phyloP scores from a whole-genome alignment of 2,113 vertebrate genomes.

The Gallinago jamesoni region DNA sequence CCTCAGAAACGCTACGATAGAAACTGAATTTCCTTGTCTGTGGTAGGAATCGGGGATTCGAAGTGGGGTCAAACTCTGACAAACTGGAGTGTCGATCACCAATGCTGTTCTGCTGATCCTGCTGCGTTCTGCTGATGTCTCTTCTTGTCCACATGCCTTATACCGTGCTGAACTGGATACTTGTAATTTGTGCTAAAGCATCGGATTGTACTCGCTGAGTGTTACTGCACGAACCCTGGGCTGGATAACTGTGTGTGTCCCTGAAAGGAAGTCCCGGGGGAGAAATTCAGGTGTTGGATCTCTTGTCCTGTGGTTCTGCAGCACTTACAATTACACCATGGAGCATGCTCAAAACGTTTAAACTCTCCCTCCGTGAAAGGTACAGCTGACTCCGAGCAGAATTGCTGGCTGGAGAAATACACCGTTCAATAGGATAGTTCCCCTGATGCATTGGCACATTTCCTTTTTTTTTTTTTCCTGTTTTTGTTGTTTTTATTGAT shows the following conservation, averaged over 20 bases:
- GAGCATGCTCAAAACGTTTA: neutral
- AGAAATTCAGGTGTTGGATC: neutral
- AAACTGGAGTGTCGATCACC: constrained; percentile 4
- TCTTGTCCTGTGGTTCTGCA: constrained; percentile 26
- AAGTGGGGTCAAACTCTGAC: constrained; percentile 20
- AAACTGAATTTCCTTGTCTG: neutral
- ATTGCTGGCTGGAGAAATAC: neutral
- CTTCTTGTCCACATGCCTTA: constrained; percentile 65
- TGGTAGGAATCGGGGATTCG: neutral
- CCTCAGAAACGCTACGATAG: neutral
- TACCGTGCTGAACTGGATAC: constrained; percentile 8
- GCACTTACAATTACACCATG: neutral
- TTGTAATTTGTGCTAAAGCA: neutral
- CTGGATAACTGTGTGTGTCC: neutral
- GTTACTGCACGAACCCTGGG: neutral
- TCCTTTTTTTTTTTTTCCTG: neutral
- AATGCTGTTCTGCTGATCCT: neutral
- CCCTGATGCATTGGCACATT: neutral
- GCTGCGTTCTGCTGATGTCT: neutral
- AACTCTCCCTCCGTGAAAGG: neutral
- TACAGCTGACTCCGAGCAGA: neutral
- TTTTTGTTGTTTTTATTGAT: constrained; percentile 50
- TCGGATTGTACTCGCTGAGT: neutral
- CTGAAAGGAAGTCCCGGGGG: neutral
- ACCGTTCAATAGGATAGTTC: neutral